These are phyloP conservation scores for Portevinia maculata DNA, from an alignment of 2,888 invertebrate genomes.

Conservation along the genomic window DNA sequence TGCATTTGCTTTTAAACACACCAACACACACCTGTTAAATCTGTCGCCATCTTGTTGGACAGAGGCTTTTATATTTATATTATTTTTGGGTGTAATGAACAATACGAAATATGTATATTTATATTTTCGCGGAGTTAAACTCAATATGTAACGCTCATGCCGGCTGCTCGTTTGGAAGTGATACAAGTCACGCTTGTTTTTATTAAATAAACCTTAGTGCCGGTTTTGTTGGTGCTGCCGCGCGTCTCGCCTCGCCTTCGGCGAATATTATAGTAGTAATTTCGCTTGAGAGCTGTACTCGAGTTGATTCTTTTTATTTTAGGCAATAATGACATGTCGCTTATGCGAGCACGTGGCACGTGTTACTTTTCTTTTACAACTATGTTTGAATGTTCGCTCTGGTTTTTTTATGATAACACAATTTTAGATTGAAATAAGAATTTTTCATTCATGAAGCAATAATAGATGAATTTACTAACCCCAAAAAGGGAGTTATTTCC, in stretches of 20 bases:
- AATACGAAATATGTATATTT: background rate
- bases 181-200: slow-evolving; percentile 43
- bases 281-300: slow-evolving; percentile 7
- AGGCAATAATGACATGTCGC: slow-evolving; percentile 41
- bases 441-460: too few species aligned
- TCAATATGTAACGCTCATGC: slow-evolving; percentile 53
- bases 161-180: slow-evolving; percentile 54
- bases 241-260: background rate
- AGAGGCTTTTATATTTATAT: slow-evolving; percentile 1
- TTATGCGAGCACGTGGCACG: slow-evolving; percentile 17
- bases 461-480: too few species aligned
- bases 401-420: too few species aligned
- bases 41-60: slow-evolving; percentile 35
- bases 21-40: slow-evolving; percentile 62
- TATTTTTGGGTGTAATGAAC: too few species aligned
- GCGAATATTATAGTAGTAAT: slow-evolving; percentile 7
- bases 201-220: slow-evolving; percentile 52
- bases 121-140: background rate
- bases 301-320: background rate
- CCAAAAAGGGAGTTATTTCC: too few species aligned
- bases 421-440: too few species aligned
- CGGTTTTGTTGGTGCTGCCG: background rate
- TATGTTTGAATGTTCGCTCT: background rate
- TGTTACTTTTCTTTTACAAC: slow-evolving; percentile 17
- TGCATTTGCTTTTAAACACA: background rate